Base-by-base conservation (phyloP, 2,113 vertebrate species). In the Rhabdornis inornatus region DNA sequence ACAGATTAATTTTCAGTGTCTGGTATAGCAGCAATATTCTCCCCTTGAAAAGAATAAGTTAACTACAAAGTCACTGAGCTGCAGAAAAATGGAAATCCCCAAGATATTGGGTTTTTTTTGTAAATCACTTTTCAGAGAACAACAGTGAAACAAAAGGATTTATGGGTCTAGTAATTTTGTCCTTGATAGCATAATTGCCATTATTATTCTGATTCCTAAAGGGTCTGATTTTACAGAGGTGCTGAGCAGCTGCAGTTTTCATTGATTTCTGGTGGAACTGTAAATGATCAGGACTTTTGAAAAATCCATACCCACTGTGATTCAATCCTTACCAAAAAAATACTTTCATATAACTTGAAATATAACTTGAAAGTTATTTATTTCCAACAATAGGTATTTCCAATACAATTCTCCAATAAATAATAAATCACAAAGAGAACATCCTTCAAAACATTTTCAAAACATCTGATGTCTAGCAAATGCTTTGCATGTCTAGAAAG, bases 221-320 rank as follows among this genome's bases (percentile, higher is more conserved):
- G 59, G 19, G 35, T 83, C 55, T 92, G 47, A 89, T 92, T 92
- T 86, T 78, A 77, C 50, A 75, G 71, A 83, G 80, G 19, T 90
- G 33, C 27, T 86, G 83, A 86, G 64, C 22, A 87, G 70, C 40
- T 82, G 40, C 57, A 72, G 25, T 57, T 95, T 72, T 60, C 37
- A 92, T 87, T 79, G 72, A 89, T 92, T 95, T 89, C 83, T 75
- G 18, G 40, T 87, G 11, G 69, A 87, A 75, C 44, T 49, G 60
- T 33, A 84, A 94, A 87, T 37, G 91, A 92, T 84, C 57, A 49
- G 23, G 49, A 89, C 69, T 79, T 80, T 24, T 79, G 78, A 91
- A 89, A 95, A 95, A 94, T 82, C 85, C 61, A 89, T 89, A 65
- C 28, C 16, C n/a, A 65, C 49, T 68, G 53, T 69, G 65, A 95